Evolutionary conservation across 2,113 vertebrate species (phyloP).

Genomic region (Fulmarus glacialis): DNA sequence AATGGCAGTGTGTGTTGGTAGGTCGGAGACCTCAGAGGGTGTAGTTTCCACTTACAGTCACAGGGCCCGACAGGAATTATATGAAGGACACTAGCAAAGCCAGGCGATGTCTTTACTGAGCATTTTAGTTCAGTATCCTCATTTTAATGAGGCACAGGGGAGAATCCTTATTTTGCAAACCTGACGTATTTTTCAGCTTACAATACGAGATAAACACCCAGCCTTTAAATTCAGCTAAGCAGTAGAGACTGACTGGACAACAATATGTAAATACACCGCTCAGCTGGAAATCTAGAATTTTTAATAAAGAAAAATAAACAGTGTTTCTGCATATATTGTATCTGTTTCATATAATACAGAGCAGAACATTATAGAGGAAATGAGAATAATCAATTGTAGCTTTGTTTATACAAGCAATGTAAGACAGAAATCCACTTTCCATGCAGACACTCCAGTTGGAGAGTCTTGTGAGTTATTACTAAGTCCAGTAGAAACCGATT

Average conservation of each 20-base stretch:
- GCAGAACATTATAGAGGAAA: not conserved
- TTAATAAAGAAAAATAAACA: not conserved
- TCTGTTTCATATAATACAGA: not conserved
- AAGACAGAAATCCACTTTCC: not conserved
- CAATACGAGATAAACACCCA: not conserved
- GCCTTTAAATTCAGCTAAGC: not conserved
- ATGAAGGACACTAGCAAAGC: not conserved
- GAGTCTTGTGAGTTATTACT: not conserved
- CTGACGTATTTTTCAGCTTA: not conserved
- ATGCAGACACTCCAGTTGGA: not conserved
- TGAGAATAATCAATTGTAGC: not conserved
- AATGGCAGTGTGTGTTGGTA: fast-evolving
- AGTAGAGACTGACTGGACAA: not conserved
- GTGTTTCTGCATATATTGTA: not conserved
- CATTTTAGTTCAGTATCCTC: not conserved
- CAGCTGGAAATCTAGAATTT: not conserved
- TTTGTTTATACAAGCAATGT: not conserved
- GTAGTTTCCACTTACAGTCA: not conserved
- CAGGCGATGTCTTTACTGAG: not conserved
- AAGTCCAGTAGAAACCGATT: not conserved
- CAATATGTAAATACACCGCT: not conserved
- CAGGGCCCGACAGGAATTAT: not conserved
- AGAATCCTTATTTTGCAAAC: not conserved
- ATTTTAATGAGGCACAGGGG: not conserved
- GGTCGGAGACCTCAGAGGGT: not conserved